Base-by-base conservation (phyloP, 1,140 invertebrate genomes). In the Aphidius ervi region DNA sequence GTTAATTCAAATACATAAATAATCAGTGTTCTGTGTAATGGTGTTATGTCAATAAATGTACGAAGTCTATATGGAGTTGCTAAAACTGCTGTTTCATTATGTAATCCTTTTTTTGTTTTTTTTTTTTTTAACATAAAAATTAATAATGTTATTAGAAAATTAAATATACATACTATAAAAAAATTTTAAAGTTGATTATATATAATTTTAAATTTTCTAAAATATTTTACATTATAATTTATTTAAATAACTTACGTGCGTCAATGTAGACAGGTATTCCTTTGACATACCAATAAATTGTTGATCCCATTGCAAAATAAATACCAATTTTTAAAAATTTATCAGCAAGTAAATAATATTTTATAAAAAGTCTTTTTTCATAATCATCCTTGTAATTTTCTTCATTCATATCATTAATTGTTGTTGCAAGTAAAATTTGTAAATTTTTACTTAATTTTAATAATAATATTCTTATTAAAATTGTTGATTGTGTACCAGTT, bases 321-420 rank as follows among this genome's bases (percentile, higher is more conserved):
- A 31, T 31, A 31, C 23, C 23, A 31, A 1, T 1, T 31, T 31
- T 31, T 31, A 31, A 31, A 1, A 31, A 31, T 31, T 31, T 31
- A 31, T 31, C 23, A 31, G 23, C 23, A 1, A 6, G 2, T 9
- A 20, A 41, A 23, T 43, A 46, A 43, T 56, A 46, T 31, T 45
- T 8, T 9, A 56, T 46, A 8, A 46, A 56, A 10, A 56, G 23
- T 5, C 9, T 9, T 31, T 56, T 56, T 46, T 56, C 54, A n/a
- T 46, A 23, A 4, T 5, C 5, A 46, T 23, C 16, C 10, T 3
- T 6, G 6, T 46, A 56, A 56, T 56, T 56, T 10, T 46, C 31
- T 37, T n/a, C 43, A 52, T 37, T 39, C 1, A 37, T 8, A 52
- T 52, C 0, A 31, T 31, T 31, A 0, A 31, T 1, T 31, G 23